phyloP scores from a whole-genome alignment of 2,113 vertebrate species.

The Ictalurus punctatus region DNA sequence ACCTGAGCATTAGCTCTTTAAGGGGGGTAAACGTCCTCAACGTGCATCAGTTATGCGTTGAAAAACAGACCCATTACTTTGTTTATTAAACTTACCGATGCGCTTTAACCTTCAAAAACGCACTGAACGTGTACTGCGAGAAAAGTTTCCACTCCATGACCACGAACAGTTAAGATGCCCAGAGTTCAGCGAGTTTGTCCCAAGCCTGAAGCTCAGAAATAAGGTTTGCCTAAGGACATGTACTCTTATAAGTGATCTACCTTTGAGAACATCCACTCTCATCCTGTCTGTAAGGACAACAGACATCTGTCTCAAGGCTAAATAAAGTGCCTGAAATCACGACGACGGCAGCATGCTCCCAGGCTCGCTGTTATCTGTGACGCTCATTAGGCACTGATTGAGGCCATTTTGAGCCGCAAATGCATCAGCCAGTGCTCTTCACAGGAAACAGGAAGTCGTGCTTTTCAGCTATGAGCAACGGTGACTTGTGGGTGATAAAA shows the following conservation, averaged over 20 bases:
- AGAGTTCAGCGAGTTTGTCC: constrained; percentile 29
- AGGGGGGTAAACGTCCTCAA: neutral
- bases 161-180: neutral
- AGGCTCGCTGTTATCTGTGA: constrained; percentile 54
- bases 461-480: constrained; percentile 65
- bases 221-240: neutral
- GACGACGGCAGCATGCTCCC: constrained; percentile 15
- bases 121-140: neutral
- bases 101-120: constrained; percentile 2
- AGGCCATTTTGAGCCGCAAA: constrained; percentile 66
- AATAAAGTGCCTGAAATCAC: constrained; percentile 47
- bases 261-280: constrained; percentile 41
- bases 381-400: constrained; percentile 66
- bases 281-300: constrained; percentile 24
- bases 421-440: constrained; percentile 68
- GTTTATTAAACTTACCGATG: constrained; percentile 9
- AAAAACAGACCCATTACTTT: neutral
- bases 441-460: constrained; percentile 76
- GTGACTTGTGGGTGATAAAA: constrained; percentile 69
- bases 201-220: neutral
- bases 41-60: neutral
- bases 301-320: constrained; percentile 26
- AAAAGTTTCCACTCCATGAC: constrained; percentile 7
- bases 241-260: constrained; percentile 5
- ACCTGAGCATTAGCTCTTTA: constrained; percentile 17